Evolutionary conservation across 2,113 vertebrate genomes (phyloP), one percentile per base, ranked within the genome.

Genomic region (Toxotes jaculatrix): DNA sequence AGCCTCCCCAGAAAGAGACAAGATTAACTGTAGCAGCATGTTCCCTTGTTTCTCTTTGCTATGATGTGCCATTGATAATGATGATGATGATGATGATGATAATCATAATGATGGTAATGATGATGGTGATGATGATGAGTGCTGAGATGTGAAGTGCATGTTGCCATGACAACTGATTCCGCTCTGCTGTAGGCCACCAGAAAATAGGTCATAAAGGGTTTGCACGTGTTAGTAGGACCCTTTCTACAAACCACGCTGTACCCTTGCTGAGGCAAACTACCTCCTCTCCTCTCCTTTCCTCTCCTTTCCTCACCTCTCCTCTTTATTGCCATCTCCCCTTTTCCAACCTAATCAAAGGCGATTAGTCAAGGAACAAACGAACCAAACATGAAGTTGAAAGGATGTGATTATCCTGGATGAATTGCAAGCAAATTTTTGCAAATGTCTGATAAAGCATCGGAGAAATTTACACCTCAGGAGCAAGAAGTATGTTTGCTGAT

Each of bases 111-210:
- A 80, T 87, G 1, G 78, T 87, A 1, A 77, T 76, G 13, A 83
- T 86, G 59, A 56, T 86, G 47, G 34, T 81, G 73, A 82, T 90
- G 77, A 80, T 83, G 82, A 81, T 83, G 87, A 66, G 49, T 83
- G 79, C 78, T 87, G 75, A 56, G 79, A 88, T 85, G 74, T 82
- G 87, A 88, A 87, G 82, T 88, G 91, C 88, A 92, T 92, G 91
- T 88, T 91, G 80, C 88, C 74, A 87, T 89, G 85, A 85, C 86
- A 87, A 84, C 76, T 89, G 90, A 90, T 91, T 87, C 61, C 73
- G 74, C 84, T 91, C 78, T 68, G 55, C 62, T 64, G 59, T 36
- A 62, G 75, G 62, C 61, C 74, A 53, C 62, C 53, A 63, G 75
- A 74, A 87, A 90, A 55, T 67, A 60, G 79, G 77, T 88, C 80